Evolutionary conservation across 2,113 vertebrate genomes (phyloP).

Genomic region (Murina feae): DNA sequence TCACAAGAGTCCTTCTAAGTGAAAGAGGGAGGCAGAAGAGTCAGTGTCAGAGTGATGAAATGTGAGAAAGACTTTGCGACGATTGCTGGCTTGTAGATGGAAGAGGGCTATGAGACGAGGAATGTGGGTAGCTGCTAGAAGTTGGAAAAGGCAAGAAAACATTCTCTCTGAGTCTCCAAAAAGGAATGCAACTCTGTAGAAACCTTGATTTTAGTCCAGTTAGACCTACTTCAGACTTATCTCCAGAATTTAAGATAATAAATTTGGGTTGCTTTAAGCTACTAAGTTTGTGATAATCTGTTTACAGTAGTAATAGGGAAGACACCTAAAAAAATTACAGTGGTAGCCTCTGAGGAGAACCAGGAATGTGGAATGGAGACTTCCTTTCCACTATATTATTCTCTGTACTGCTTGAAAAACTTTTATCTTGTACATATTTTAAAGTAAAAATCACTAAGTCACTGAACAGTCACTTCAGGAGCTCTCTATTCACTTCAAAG

Average conservation of each 20-base stretch:
- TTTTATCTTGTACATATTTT: neutral
- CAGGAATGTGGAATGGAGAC: neutral
- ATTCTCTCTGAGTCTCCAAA: neutral
- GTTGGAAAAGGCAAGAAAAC: neutral
- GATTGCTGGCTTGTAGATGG: neutral
- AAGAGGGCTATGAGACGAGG: neutral
- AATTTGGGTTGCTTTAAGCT: neutral
- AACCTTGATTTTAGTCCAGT: neutral
- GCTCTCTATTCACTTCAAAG: neutral
- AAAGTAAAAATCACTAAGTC: slow-evolving; percentile 21
- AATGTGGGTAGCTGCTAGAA: neutral
- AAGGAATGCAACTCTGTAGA: neutral
- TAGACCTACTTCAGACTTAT: slow-evolving; percentile 17
- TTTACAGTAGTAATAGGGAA: neutral
- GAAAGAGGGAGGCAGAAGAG: neutral
- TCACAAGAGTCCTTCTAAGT: neutral
- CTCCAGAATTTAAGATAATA: neutral
- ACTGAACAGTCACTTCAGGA: neutral
- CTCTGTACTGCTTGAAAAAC: neutral
- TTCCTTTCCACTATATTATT: neutral
- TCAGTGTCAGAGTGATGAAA: neutral
- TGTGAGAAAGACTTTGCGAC: neutral
- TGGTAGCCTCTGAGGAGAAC: neutral
- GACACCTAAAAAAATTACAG: neutral
- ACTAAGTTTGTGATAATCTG: neutral